These are phyloP conservation scores for Chrysemys picta DNA, from an alignment of 2,113 vertebrate species.

Conservation along the genomic window DNA sequence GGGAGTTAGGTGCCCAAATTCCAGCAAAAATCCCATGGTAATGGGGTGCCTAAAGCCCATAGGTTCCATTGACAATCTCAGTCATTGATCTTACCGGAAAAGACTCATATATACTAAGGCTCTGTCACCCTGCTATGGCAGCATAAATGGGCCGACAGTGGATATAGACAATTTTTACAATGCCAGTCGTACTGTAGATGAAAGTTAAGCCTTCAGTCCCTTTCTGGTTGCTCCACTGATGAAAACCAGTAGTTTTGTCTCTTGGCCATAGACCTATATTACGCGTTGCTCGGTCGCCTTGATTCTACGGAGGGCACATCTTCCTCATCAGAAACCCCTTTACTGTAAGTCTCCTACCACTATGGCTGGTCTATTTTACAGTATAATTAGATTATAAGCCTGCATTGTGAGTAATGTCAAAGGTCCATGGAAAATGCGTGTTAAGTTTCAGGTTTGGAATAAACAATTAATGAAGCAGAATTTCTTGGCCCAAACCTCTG, in stretches of 20 bases:
- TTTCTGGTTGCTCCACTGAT: background rate
- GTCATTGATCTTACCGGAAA: background rate
- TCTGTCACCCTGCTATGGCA: background rate
- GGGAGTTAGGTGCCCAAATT: background rate
- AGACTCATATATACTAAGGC: background rate
- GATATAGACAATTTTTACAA: background rate
- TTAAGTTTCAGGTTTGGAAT: conserved; percentile 62
- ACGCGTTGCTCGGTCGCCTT: accelerated
- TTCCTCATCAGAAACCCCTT: background rate
- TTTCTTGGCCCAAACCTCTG: conserved; percentile 44
- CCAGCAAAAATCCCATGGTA: background rate
- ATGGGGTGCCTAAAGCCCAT: background rate
- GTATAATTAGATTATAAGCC: conserved; percentile 37
- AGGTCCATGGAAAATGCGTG: conserved; percentile 65
- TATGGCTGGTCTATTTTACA: conserved; percentile 37
- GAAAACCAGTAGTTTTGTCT: background rate
- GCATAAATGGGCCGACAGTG: background rate
- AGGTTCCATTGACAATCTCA: background rate
- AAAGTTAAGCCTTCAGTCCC: background rate
- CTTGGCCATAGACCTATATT: background rate
- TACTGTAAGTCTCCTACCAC: background rate
- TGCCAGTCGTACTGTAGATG: background rate
- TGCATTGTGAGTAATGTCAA: conserved; percentile 67
- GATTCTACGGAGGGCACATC: background rate
- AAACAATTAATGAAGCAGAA: conserved; percentile 78